Percentiles rank a stretch among this genome's conserved stretches.
Evolutionary conservation across 2,797 vertebrate genomes (phyloP).

Genomic region (Antrozous pallidus): DNA sequence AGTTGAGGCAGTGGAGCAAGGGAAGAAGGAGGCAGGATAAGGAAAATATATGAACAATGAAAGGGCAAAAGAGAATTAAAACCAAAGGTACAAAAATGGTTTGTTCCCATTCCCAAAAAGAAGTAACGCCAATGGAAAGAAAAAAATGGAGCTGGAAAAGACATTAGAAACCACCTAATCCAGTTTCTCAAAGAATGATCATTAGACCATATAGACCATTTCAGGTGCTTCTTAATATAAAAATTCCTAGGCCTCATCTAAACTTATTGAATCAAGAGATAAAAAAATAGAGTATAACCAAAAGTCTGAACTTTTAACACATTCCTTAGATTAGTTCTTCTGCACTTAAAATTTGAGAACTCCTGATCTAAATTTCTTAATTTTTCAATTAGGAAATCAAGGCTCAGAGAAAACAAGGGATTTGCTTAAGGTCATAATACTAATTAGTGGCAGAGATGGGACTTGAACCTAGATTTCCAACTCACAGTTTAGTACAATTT

Average conservation of each 20-base stretch:
- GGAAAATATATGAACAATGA: neutral
- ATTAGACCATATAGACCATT: neutral
- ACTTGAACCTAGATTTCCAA: neutral
- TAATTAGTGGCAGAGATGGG: neutral
- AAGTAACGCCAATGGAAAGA: neutral
- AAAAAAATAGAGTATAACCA: neutral
- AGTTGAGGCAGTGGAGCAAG: neutral
- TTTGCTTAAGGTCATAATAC: neutral
- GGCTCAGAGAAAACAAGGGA: neutral
- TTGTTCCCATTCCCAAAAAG: neutral
- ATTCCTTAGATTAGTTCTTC: neutral
- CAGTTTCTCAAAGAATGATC: neutral
- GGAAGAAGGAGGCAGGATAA: neutral
- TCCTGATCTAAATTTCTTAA: neutral
- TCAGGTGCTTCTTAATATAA: neutral
- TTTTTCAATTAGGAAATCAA: neutral
- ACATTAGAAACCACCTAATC: neutral
- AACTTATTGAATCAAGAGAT: neutral
- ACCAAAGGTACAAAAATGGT: neutral
- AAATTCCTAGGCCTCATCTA: neutral
- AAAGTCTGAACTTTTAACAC: conserved; percentile 1
- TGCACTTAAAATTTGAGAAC: neutral
- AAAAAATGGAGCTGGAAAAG: neutral
- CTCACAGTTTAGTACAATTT: neutral
- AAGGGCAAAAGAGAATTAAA: neutral